Evolutionary conservation across 1,140 invertebrate species (phyloP).

Genomic region (Ylistrum balloti): DNA sequence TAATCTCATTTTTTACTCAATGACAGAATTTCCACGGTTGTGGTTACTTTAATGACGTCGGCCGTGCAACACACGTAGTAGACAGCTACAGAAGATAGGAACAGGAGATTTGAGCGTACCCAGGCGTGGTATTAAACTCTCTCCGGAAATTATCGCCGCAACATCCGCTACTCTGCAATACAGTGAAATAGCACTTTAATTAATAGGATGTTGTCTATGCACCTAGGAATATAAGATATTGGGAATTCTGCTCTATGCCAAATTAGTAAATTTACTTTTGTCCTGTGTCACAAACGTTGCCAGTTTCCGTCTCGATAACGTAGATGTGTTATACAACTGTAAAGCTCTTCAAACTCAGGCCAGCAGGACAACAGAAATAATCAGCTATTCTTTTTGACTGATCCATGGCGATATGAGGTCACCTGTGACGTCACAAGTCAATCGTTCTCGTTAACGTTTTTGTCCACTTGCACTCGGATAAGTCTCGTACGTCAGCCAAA

Average conservation of each 20-base stretch:
- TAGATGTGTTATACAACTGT: too few relatives aligned
- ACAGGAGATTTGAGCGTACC: slow-evolving; percentile 11
- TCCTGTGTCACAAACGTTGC: not conserved
- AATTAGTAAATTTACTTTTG: slow-evolving; percentile 23
- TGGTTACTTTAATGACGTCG: not conserved
- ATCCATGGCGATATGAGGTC: too few relatives aligned
- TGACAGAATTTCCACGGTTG: not conserved
- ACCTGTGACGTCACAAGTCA: too few relatives aligned
- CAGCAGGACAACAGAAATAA: too few relatives aligned
- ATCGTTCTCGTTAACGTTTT: too few relatives aligned
- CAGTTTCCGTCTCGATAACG: not conserved
- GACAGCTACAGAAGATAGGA: not conserved
- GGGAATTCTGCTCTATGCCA: not conserved
- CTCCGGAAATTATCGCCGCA: not conserved
- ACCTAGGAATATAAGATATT: not conserved
- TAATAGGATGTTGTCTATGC: not conserved
- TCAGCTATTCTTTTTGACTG: too few relatives aligned
- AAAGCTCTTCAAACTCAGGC: too few relatives aligned
- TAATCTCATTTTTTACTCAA: not conserved
- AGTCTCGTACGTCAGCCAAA: too few relatives aligned
- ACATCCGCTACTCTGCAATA: not conserved
- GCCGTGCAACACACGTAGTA: not conserved
- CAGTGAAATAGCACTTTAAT: not conserved
- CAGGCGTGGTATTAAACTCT: not conserved
- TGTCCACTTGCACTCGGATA: too few relatives aligned